A percentile compares a stretch with the other conserved stretches of the same genome.
These are phyloP conservation scores for Chrysodeixis includens DNA, from an alignment of 2,888 invertebrate genomes.

Conservation along the genomic window DNA sequence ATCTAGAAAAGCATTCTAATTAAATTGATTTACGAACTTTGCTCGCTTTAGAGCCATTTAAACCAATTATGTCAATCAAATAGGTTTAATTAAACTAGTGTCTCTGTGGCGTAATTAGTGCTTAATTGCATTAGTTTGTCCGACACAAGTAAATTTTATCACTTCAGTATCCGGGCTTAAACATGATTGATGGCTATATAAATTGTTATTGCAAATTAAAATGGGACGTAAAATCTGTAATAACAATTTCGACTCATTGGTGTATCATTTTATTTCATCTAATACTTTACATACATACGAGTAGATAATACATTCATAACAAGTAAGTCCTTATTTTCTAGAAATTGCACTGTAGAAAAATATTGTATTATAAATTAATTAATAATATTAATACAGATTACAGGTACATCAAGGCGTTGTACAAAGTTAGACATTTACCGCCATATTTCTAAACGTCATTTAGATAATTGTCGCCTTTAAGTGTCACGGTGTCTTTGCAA, in stretches of 20 bases:
- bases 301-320: background rate
- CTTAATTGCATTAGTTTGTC: background rate
- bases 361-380: conserved; percentile 8
- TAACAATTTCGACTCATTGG: background rate
- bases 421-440: background rate
- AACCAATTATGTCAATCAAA: background rate
- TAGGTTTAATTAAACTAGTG: background rate
- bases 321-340: conserved; percentile 13
- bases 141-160: background rate
- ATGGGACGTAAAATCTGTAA: background rate
- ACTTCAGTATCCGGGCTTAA: conserved; percentile 3
- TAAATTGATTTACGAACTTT: too few relatives aligned
- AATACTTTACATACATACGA: background rate
- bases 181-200: background rate
- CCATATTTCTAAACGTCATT: background rate
- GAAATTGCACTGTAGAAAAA: conserved; percentile 26
- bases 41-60: too few relatives aligned
- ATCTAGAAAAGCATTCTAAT: too few relatives aligned
- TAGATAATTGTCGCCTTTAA: too few relatives aligned
- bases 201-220: conserved; percentile 3
- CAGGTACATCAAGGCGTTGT: background rate
- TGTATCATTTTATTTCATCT: conserved; percentile 4
- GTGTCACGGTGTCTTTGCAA: too few relatives aligned
- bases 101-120: background rate
- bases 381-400: background rate